These are phyloP conservation scores for Myotis davidii DNA, from an alignment of 2,113 vertebrate genomes.

Conservation along the genomic window DNA sequence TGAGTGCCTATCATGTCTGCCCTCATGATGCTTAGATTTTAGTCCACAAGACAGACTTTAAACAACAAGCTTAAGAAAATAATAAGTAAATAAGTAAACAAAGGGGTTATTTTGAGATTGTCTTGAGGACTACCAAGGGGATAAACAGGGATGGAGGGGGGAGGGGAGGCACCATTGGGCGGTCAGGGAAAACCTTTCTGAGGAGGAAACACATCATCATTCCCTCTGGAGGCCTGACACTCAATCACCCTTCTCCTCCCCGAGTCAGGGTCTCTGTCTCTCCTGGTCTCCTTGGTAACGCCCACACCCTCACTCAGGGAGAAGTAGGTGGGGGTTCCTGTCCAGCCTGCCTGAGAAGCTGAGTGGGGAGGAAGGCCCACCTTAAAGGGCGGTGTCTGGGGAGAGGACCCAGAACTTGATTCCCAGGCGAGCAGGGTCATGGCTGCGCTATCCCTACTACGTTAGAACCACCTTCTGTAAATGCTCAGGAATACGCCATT, in stretches of 20 bases:
- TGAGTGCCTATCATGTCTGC: background rate
- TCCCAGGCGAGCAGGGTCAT: background rate
- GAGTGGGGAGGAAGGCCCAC: background rate
- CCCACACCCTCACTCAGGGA: background rate
- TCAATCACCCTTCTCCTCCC: background rate
- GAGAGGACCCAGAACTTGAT: background rate
- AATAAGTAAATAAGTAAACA: background rate
- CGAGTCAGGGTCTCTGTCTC: background rate
- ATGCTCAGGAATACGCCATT: background rate
- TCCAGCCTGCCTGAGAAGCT: background rate
- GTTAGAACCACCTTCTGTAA: background rate
- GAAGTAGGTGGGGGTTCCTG: background rate
- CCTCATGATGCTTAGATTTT: background rate
- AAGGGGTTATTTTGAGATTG: background rate
- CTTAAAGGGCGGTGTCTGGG: background rate
- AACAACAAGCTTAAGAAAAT: background rate
- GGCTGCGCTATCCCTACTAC: accelerated
- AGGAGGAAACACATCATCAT: background rate
- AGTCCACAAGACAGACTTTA: background rate
- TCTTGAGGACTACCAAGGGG: background rate
- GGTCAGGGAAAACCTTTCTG: background rate
- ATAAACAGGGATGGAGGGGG: background rate
- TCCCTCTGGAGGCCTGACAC: background rate
- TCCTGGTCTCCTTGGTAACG: background rate
- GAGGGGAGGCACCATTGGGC: too few relatives aligned